Evolutionary conservation across 2,888 invertebrate species (phyloP).

Genomic region (Diachrysia chrysitis): DNA sequence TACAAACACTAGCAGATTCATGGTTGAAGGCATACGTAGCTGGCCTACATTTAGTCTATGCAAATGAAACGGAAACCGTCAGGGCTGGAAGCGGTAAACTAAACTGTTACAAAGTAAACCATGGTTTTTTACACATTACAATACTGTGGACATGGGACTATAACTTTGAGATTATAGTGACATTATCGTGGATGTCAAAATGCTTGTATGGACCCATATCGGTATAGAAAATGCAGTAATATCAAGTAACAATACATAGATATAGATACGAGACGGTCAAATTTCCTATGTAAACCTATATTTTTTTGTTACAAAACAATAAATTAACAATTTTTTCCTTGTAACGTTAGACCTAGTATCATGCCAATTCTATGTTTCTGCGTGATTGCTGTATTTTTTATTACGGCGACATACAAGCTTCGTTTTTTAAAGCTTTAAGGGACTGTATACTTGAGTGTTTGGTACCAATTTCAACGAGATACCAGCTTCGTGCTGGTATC

Average conservation of each 20-base stretch:
- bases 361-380: no score
- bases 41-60: constrained; percentile 74
- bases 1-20: constrained; percentile 47
- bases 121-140: constrained; percentile 49
- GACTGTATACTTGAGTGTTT: no score
- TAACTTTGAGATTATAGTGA: constrained; percentile 25
- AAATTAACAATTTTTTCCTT: no score
- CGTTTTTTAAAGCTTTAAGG: no score
- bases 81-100: constrained; percentile 62
- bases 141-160: constrained; percentile 31
- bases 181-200: constrained; percentile 30
- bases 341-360: no score
- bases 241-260: not conserved
- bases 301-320: no score
- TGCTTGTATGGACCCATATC: not conserved
- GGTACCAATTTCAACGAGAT: no score
- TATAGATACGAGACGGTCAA: no score
- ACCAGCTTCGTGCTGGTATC: no score
- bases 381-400: no score
- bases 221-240: not conserved
- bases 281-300: no score
- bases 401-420: no score
- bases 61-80: constrained; percentile 71
- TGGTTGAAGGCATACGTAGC: constrained; percentile 58
- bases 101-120: constrained; percentile 60